A percentile compares a stretch with the other conserved stretches of the same genome.
Evolutionary conservation across 64 coral and sea anemone genomes (phyloP).

Genomic region (Actinia equina): DNA sequence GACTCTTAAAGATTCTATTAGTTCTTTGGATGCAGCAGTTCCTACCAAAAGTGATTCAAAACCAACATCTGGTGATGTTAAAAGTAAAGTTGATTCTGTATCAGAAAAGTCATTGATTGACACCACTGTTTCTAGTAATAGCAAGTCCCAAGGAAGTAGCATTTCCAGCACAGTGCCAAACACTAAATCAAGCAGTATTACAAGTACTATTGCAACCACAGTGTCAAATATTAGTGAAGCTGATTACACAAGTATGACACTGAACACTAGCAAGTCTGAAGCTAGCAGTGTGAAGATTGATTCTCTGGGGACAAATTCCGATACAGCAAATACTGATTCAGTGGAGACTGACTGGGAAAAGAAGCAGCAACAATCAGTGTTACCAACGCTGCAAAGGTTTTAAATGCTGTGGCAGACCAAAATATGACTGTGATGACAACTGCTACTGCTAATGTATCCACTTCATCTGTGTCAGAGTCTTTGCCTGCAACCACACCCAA

Average conservation of each 20-base stretch:
- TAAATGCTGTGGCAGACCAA: background rate
- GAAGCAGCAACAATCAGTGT: background rate
- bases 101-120: background rate
- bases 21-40: background rate
- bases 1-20: background rate
- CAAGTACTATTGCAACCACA: background rate
- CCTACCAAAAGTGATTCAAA: background rate
- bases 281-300: background rate
- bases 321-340: background rate
- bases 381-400: background rate
- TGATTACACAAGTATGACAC: background rate
- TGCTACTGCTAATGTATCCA: background rate
- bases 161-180: background rate
- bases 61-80: background rate
- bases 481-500: background rate
- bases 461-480: background rate
- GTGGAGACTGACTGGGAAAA: too few relatives aligned
- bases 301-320: background rate
- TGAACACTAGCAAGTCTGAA: background rate
- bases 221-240: background rate
- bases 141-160: background rate
- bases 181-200: background rate
- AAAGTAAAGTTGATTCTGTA: background rate
- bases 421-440: background rate
- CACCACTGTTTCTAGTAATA: background rate